Conservation (phyloP, 2,888 invertebrate species). For the Thyatira batis region DNA sequence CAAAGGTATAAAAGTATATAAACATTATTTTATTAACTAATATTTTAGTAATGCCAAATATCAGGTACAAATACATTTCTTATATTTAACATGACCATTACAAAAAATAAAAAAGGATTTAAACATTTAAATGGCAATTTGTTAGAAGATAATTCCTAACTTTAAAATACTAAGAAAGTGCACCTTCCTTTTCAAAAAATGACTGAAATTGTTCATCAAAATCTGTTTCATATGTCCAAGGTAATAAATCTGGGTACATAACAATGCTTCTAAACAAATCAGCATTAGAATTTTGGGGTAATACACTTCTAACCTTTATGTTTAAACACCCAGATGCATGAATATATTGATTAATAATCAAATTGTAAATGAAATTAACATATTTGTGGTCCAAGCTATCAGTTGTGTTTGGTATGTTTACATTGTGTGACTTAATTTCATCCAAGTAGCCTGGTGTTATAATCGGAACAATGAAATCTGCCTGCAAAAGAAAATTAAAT, state of each 20-base stretch:
- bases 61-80: slow-evolving; percentile 5
- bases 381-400: slow-evolving; percentile 76
- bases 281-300: slow-evolving; percentile 61
- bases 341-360: slow-evolving; percentile 72
- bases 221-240: slow-evolving; percentile 73
- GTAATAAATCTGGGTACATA: slow-evolving; percentile 73
- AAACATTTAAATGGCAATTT: slow-evolving; percentile 13
- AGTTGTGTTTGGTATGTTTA: slow-evolving; percentile 58
- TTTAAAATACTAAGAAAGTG: not conserved
- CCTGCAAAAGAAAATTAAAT: slow-evolving; percentile 57
- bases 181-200: slow-evolving; percentile 51
- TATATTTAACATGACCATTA: slow-evolving; percentile 10
- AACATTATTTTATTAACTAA: not conserved
- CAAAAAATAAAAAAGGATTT: slow-evolving; percentile 4
- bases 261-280: slow-evolving; percentile 57
- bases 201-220: slow-evolving; percentile 73
- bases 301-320: slow-evolving; percentile 73
- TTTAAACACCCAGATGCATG: slow-evolving; percentile 74
- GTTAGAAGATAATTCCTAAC: slow-evolving; percentile 8
- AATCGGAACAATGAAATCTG: slow-evolving; percentile 80
- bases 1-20: not conserved
- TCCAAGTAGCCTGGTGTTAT: slow-evolving; percentile 77
- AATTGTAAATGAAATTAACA: slow-evolving; percentile 73
- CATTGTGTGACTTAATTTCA: slow-evolving; percentile 62
- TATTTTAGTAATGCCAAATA: not conserved